Evolutionary conservation across 1,140 invertebrate genomes (phyloP).

Genomic region (Eulimnadia texana): DNA sequence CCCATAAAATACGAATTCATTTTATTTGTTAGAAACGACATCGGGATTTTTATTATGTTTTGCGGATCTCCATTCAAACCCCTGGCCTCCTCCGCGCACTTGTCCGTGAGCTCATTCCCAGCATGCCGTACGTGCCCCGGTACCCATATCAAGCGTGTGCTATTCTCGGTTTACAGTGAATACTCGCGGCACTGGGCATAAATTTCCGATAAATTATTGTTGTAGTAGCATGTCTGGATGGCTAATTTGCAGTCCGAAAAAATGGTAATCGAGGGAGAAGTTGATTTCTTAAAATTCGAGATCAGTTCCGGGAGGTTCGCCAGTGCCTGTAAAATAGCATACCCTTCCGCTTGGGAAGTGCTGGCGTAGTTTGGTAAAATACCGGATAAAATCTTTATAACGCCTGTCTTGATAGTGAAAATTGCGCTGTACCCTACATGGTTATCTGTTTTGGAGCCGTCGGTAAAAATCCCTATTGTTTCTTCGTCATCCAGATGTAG

Average conservation of each 20-base stretch:
- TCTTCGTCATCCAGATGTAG: not conserved
- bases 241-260: not conserved
- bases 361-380: not conserved
- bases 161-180: no score
- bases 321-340: not conserved
- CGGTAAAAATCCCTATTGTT: no score
- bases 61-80: no score
- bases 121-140: not conserved
- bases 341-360: not conserved
- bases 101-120: constrained; percentile 5
- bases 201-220: not conserved
- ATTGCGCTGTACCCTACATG: not conserved
- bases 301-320: not conserved
- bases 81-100: not conserved
- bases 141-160: not conserved
- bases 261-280: no score
- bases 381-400: not conserved
- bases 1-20: no score
- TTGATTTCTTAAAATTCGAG: not conserved
- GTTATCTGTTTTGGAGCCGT: not conserved
- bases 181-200: no score
- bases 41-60: no score
- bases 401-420: not conserved
- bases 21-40: no score
- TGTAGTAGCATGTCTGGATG: not conserved